Conservation (phyloP, 92 coral and sea anemone genomes). For the Siderastrea radians region DNA sequence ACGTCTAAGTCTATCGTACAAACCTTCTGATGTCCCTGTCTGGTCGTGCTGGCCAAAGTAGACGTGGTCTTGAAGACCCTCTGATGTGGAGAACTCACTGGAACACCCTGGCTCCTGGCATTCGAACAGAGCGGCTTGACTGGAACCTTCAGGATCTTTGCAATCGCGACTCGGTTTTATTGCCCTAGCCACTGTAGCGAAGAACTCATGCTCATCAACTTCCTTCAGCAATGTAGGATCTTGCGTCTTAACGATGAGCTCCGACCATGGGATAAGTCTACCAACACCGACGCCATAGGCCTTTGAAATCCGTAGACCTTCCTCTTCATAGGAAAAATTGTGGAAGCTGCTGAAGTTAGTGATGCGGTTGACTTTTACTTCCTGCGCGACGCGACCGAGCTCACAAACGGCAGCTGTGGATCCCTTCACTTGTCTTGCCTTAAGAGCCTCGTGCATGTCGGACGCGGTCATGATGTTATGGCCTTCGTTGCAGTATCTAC, state of each 20-base stretch:
- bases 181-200: too few species aligned
- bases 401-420: conserved; percentile 77
- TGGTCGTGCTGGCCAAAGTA: neutral
- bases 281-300: conserved; percentile 64
- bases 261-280: conserved; percentile 43
- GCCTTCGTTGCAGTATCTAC: conserved; percentile 72
- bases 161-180: too few species aligned
- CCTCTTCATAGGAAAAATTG: too few species aligned
- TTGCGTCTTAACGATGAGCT: conserved; percentile 41
- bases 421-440: conserved; percentile 71
- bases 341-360: too few species aligned
- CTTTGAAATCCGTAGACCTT: conserved; percentile 59
- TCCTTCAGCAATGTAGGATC: conserved; percentile 13
- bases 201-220: too few species aligned
- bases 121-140: neutral
- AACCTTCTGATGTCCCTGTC: neutral
- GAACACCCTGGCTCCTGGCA: neutral
- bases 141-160: too few species aligned
- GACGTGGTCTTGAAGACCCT: too few species aligned
- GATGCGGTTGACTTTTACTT: conserved; percentile 46
- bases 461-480: conserved; percentile 61
- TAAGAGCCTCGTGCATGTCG: conserved; percentile 70
- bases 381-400: conserved; percentile 14
- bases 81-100: neutral
- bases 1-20: neutral